Evolutionary conservation across 2,797 vertebrate genomes (phyloP), one percentile per base, ranked within the genome.

Genomic region (Sphenopsis melanotis): DNA sequence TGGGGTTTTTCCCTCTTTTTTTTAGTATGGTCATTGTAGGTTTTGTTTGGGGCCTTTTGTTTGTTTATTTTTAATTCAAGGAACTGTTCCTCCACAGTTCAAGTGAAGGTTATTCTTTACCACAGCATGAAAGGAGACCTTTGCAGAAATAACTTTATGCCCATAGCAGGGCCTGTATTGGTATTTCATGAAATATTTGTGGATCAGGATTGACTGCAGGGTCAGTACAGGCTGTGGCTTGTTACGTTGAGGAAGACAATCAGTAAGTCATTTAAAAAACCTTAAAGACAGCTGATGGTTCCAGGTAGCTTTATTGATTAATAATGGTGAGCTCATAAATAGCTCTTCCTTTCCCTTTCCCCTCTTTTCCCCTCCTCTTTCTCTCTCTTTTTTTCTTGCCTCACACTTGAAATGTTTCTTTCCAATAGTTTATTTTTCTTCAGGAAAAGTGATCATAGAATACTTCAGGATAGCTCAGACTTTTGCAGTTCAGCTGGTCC

Each of bases 1-100:
- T 80, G 24, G 4, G 2, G 0, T 0, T 49, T 34, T 53, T 39
- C 34, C 26, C 4, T 5, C 15, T 14, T 5, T 11, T 24, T 75
- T 56, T 24, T 46, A 11, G 29, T 61, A 16, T 61, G 39, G 59
- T 41, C 39, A 61, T 41, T 41, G 37, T 41, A 41, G 27, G 29
- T 15, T 41, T 61, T 61, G 37, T 41, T 6, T 30, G 60, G 60
- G 14, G 39, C 60, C 12, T 15, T 49, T 39, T 37, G 9, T 46
- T 59, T 55, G 8, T 26, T 42, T 37, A 2, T 32, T 82, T 75
- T 68, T 22, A 69, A 34, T 59, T 81, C 36, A 34, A 44, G 27
- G 23, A 82, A 15, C 36, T 72, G 2, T 80, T 69, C 44, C 17
- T 70, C 17, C 15, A 46, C 6, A 12, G 8, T 72, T 44, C 1